These are phyloP conservation scores for Andrena trimmerana DNA, from an alignment of 2,888 invertebrate genomes.

Conservation along the genomic window DNA sequence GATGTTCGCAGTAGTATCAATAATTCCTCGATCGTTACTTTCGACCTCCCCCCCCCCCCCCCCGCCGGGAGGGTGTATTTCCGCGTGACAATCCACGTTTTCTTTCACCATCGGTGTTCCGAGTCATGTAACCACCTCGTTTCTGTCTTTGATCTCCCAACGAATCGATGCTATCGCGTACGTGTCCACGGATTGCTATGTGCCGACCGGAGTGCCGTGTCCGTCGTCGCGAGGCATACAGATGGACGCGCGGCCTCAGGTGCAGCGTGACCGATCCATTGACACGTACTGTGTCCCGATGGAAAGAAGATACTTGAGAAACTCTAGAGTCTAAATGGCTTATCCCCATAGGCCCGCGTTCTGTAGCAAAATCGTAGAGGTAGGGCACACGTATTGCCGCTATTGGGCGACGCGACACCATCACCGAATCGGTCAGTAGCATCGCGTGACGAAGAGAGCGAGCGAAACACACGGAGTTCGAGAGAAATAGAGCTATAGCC, in stretches of 20 bases:
- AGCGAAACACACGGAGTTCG: no score
- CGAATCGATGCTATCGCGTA: slow-evolving; percentile 5
- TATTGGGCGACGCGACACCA: no score
- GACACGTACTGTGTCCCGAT: no score
- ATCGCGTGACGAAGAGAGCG: no score
- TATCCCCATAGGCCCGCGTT: no score
- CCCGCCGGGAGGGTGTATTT: not conserved
- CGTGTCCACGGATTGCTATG: not conserved
- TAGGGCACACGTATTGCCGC: no score
- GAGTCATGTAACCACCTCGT: slow-evolving; percentile 6
- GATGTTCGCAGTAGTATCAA: no score
- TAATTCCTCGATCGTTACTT: not conserved
- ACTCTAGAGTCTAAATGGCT: no score
- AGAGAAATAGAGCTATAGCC: no score
- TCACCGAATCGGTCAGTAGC: no score
- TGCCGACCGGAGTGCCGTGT: not conserved
- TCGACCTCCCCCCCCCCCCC: not conserved
- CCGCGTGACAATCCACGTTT: not conserved
- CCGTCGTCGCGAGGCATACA: not conserved
- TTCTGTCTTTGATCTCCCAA: slow-evolving; percentile 48
- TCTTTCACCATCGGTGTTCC: not conserved
- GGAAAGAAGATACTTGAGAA: no score
- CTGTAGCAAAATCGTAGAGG: no score
- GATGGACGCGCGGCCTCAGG: slow-evolving; percentile 34
- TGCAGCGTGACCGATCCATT: slow-evolving; percentile 58